Conservation (phyloP, 2,797 vertebrate genomes). For the Siniperca obscura region DNA sequence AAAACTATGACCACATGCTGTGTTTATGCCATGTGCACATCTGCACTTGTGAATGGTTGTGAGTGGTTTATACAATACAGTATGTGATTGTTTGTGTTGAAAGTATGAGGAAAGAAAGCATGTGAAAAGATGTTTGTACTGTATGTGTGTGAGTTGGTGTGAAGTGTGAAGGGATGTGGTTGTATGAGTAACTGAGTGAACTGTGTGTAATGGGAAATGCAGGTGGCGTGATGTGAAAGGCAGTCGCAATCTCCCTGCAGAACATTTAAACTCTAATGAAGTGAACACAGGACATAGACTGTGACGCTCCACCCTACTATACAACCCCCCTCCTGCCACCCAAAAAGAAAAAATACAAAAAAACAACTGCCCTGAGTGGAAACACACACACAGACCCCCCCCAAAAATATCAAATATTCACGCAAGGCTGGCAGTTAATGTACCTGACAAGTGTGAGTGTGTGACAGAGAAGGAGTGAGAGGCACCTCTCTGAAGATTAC, state of each 20-base stretch:
- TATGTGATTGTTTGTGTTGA: slow-evolving; percentile 62
- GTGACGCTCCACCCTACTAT: slow-evolving; percentile 79
- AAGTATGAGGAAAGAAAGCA: slow-evolving; percentile 55
- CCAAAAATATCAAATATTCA: slow-evolving; percentile 61
- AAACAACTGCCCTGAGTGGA: slow-evolving; percentile 49
- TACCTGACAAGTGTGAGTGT: slow-evolving; percentile 62
- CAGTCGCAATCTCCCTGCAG: slow-evolving; percentile 80
- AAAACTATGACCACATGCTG: slow-evolving; percentile 69
- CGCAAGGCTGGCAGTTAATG: slow-evolving; percentile 64
- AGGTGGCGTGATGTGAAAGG: slow-evolving; percentile 86
- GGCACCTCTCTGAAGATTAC: slow-evolving; percentile 70
- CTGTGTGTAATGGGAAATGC: slow-evolving; percentile 83
- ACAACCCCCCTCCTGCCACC: slow-evolving; percentile 46
- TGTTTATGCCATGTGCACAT: slow-evolving; percentile 71
- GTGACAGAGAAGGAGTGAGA: slow-evolving; percentile 47
- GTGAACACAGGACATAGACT: slow-evolving; percentile 84
- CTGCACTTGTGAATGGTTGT: slow-evolving; percentile 68
- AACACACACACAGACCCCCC: slow-evolving; percentile 45
- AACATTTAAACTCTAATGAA: slow-evolving; percentile 86
- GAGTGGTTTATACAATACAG: slow-evolving; percentile 61
- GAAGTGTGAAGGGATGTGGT: slow-evolving; percentile 58
- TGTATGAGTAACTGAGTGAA: slow-evolving; percentile 64
- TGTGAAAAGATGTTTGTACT: slow-evolving; percentile 59
- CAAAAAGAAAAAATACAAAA: slow-evolving; percentile 44
- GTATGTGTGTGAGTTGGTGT: slow-evolving; percentile 59